phyloP scores from a whole-genome alignment of 2,113 vertebrate species.

The Equus quagga region DNA sequence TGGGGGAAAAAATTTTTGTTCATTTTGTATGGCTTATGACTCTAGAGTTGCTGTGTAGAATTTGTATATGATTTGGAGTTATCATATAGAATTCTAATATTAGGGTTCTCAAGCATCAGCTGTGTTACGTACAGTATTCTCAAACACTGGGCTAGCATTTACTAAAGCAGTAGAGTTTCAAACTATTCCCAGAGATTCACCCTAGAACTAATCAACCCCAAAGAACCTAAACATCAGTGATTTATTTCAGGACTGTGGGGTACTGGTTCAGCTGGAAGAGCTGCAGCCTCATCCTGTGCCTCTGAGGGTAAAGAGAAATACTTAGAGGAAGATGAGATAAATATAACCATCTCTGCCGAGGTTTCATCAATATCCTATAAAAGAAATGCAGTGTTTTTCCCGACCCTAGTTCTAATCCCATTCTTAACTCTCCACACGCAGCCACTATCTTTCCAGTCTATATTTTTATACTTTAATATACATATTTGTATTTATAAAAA shows the following conservation, averaged over 20 bases:
- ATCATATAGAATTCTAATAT: constrained; percentile 17
- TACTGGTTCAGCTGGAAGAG: background rate
- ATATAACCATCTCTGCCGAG: background rate
- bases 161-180: constrained; percentile 19
- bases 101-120: background rate
- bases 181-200: background rate
- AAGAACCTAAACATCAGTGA: background rate
- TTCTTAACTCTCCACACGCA: background rate
- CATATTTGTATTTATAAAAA: background rate
- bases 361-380: constrained; percentile 6
- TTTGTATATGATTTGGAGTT: background rate
- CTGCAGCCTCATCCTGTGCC: background rate
- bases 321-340: constrained; percentile 26
- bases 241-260: background rate
- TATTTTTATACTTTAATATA: constrained; percentile 14
- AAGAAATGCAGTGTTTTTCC: constrained; percentile 1
- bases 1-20: background rate
- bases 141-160: constrained; percentile 26
- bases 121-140: background rate
- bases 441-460: background rate
- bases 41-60: background rate
- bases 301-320: constrained; percentile 29
- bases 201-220: background rate
- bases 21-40: constrained; percentile 40
- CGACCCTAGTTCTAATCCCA: background rate